These are phyloP conservation scores for Asobara japonica DNA, from an alignment of 1,140 invertebrate species.

Conservation along the genomic window DNA sequence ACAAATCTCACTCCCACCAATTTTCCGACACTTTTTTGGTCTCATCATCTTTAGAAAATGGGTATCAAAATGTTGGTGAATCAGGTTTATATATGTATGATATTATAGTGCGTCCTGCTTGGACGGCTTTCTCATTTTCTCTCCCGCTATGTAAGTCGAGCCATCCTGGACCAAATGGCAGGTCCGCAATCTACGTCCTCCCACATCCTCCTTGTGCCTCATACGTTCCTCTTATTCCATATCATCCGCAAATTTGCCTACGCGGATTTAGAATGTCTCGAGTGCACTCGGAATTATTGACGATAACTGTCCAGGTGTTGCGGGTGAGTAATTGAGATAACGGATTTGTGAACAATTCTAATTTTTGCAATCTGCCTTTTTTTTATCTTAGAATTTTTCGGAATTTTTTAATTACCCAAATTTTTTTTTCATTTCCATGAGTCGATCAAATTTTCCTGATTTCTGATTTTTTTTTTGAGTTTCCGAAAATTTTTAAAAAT, in stretches of 20 bases:
- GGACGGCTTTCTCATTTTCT: too few relatives aligned
- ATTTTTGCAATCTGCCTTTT: too few relatives aligned
- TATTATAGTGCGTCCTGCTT: too few relatives aligned
- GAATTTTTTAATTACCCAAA: too few relatives aligned
- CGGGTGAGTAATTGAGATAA: neutral
- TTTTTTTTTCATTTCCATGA: neutral
- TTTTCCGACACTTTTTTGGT: too few relatives aligned
- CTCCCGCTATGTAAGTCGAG: neutral
- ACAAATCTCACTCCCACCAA: too few relatives aligned
- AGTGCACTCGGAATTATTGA: slow-evolving; percentile 11
- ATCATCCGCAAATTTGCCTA: slow-evolving; percentile 24
- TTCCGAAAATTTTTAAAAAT: too few relatives aligned
- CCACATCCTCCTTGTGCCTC: slow-evolving; percentile 34
- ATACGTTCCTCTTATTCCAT: slow-evolving; percentile 28
- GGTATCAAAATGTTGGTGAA: too few relatives aligned
- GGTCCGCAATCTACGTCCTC: slow-evolving; percentile 46
- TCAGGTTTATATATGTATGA: too few relatives aligned
- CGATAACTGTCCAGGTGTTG: neutral
- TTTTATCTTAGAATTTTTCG: too few relatives aligned
- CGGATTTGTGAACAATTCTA: neutral
- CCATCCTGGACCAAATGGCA: slow-evolving; percentile 41
- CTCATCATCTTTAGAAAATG: too few relatives aligned
- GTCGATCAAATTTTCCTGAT: neutral
- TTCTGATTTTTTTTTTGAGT: too few relatives aligned
- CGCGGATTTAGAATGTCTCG: slow-evolving; percentile 23